Evolutionary conservation across 2,797 vertebrate genomes (phyloP).

Genomic region (Monodelphis domestica): DNA sequence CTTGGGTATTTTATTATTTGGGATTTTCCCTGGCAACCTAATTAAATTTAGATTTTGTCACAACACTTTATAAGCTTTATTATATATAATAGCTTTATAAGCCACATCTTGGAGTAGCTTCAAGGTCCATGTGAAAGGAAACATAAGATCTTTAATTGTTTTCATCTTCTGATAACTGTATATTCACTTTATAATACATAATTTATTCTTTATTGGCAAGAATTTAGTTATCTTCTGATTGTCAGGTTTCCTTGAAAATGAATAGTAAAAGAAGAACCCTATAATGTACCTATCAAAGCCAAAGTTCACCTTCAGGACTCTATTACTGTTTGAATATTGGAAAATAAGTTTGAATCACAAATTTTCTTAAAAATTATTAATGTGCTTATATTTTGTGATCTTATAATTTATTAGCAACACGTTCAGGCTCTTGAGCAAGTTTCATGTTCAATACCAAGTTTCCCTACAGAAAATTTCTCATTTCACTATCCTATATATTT

Average conservation of each 20-base stretch:
- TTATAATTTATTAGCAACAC: conserved; percentile 46
- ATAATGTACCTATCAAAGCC: not conserved
- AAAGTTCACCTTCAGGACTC: fast-evolving
- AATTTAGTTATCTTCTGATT: too few relatives aligned
- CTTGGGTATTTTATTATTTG: too few relatives aligned
- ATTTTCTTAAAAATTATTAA: conserved; percentile 11
- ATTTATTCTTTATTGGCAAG: too few relatives aligned
- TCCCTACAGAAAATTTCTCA: not conserved
- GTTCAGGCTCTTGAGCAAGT: not conserved
- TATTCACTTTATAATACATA: too few relatives aligned
- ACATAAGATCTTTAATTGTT: too few relatives aligned
- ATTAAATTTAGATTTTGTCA: too few relatives aligned
- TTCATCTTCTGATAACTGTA: too few relatives aligned
- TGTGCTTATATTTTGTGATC: not conserved
- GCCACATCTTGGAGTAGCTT: too few relatives aligned
- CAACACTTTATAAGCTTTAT: too few relatives aligned
- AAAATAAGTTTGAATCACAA: not conserved
- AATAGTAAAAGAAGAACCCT: conserved; percentile 26
- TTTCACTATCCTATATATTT: conserved; percentile 14
- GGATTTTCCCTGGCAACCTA: too few relatives aligned
- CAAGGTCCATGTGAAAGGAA: too few relatives aligned
- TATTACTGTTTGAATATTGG: not conserved
- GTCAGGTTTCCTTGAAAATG: not conserved
- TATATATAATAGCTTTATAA: too few relatives aligned
- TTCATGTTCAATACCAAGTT: conserved; percentile 11